phyloP scores from a whole-genome alignment of 2,888 invertebrate species.

The Meteorus colon region DNA sequence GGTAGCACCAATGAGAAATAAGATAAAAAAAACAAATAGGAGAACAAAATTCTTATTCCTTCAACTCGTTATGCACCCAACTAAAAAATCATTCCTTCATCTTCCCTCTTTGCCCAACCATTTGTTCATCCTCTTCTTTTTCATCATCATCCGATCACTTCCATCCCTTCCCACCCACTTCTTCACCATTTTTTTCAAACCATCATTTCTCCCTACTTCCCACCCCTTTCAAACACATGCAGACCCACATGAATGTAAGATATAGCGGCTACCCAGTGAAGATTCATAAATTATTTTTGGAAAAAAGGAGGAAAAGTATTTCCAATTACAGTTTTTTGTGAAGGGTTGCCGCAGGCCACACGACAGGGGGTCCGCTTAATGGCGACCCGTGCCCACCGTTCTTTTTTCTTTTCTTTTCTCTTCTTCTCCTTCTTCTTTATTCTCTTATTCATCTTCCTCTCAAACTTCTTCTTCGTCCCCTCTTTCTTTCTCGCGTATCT shows the following conservation, averaged over 20 bases:
- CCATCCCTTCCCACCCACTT: constrained; percentile 37
- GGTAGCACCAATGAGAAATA: constrained; percentile 42
- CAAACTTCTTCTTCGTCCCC: constrained; percentile 23
- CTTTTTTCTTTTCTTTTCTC: constrained; percentile 53
- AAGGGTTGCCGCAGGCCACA: constrained; percentile 73
- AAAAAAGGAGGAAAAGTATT: constrained; percentile 74
- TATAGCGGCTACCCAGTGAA: constrained; percentile 55
- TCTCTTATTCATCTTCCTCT: constrained; percentile 47
- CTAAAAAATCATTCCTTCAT: constrained; percentile 30
- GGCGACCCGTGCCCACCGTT: constrained; percentile 72
- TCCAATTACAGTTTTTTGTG: constrained; percentile 74
- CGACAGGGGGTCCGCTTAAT: constrained; percentile 73
- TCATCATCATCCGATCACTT: constrained; percentile 48
- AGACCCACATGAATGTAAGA: neutral
- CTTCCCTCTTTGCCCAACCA: constrained; percentile 9
- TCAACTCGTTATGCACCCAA: constrained; percentile 1
- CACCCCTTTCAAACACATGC: constrained; percentile 4
- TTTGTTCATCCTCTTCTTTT: constrained; percentile 28
- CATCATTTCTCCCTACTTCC: constrained; percentile 14
- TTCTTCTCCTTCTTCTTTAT: constrained; percentile 38
- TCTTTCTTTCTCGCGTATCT: constrained; percentile 48
- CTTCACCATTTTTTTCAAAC: constrained; percentile 39
- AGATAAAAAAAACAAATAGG: constrained; percentile 32
- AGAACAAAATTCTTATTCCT: neutral
- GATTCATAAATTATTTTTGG: constrained; percentile 73